phyloP scores from a whole-genome alignment of 2,113 vertebrate species.

The Colinus virginianus region DNA sequence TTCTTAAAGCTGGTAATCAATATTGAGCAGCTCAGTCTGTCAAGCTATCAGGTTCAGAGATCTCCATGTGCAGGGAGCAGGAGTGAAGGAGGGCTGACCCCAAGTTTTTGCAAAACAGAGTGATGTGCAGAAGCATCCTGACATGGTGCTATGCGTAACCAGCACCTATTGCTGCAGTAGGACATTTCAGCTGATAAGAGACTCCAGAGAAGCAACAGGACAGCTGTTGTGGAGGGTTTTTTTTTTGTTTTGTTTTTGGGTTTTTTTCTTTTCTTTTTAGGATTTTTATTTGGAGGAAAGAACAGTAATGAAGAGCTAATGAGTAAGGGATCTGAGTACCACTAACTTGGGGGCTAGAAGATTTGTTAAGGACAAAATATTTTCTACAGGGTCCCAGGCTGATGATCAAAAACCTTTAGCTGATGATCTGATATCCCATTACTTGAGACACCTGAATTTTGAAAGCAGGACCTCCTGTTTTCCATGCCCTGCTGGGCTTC shows the following conservation, averaged over 20 bases:
- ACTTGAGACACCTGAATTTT: neutral
- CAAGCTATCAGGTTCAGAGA: neutral
- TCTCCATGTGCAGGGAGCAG: rapidly evolving
- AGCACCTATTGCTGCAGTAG: neutral
- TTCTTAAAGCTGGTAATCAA: conserved; percentile 73
- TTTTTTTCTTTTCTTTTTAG: too few relatives aligned
- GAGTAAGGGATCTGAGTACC: neutral
- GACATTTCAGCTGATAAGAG: neutral
- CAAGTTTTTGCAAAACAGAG: neutral
- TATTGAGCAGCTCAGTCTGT: conserved; percentile 59
- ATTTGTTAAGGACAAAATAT: neutral
- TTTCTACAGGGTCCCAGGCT: neutral
- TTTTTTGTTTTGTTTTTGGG: too few relatives aligned
- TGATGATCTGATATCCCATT: neutral
- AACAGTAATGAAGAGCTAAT: neutral
- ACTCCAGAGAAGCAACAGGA: neutral
- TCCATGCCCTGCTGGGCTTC: neutral
- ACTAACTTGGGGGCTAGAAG: neutral
- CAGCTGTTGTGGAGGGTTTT: neutral
- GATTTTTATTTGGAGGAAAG: neutral
- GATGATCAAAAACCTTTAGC: neutral
- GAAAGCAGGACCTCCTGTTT: neutral
- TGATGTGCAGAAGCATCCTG: neutral
- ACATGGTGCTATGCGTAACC: too few relatives aligned
- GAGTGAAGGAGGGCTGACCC: neutral